Evolutionary conservation across 2,113 vertebrate genomes (phyloP).

Genomic region (Bufo gargarizans): DNA sequence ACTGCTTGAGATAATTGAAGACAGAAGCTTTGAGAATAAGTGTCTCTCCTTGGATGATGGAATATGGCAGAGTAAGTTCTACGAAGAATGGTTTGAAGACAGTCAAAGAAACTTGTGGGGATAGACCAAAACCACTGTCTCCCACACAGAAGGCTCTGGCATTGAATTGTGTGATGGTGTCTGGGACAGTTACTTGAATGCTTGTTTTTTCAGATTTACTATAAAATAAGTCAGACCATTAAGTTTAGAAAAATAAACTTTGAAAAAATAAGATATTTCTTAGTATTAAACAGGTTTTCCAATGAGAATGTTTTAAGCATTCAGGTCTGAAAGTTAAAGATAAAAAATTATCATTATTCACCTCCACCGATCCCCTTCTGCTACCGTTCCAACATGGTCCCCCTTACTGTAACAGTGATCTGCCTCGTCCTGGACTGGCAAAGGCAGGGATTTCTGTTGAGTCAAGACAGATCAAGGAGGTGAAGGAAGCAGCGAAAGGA

Average conservation of each 20-base stretch:
- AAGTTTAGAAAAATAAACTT: not conserved
- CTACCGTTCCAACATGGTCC: too few relatives aligned
- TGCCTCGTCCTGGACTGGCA: too few relatives aligned
- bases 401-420: too few relatives aligned
- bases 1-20: slow-evolving; percentile 74
- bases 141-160: slow-evolving; percentile 20
- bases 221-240: slow-evolving; percentile 66
- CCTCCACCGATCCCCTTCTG: too few relatives aligned
- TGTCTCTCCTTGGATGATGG: slow-evolving; percentile 65
- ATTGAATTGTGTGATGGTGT: slow-evolving; percentile 13
- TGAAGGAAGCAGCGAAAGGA: too few relatives aligned
- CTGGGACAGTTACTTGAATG: not conserved
- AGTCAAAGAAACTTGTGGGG: not conserved
- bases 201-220: not conserved
- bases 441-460: too few relatives aligned
- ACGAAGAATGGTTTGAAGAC: slow-evolving; percentile 78
- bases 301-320: too few relatives aligned
- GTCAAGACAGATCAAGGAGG: too few relatives aligned
- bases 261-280: not conserved
- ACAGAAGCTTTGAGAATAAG: slow-evolving; percentile 81
- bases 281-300: too few relatives aligned
- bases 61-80: slow-evolving; percentile 59
- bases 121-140: not conserved
- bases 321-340: too few relatives aligned
- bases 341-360: too few relatives aligned